Percentiles rank a stretch among this genome's conserved stretches.
These are phyloP conservation scores for Hemicordylus capensis DNA, from an alignment of 2,113 vertebrate species.

Conservation along the genomic window DNA sequence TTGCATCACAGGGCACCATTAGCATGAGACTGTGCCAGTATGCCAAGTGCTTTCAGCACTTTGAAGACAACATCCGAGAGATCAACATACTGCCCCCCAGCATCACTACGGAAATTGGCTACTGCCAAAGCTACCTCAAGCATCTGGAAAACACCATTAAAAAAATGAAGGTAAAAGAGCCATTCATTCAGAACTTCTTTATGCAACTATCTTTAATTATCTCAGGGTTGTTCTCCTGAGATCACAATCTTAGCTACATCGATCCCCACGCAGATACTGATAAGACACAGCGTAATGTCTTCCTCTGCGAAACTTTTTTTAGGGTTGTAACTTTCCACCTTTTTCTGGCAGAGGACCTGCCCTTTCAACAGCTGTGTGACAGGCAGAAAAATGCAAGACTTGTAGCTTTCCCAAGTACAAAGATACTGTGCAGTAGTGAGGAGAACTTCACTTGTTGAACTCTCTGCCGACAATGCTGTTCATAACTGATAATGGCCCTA, in stretches of 20 bases:
- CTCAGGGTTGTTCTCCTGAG: not conserved
- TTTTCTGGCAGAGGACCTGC: not conserved
- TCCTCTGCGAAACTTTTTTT: not conserved
- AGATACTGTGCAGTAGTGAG: not conserved
- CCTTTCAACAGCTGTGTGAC: too few species aligned
- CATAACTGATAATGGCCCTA: not conserved
- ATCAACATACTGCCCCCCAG: not conserved
- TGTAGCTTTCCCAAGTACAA: not conserved
- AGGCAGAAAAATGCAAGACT: not conserved
- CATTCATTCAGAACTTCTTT: not conserved
- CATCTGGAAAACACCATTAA: not conserved
- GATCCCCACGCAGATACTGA: not conserved
- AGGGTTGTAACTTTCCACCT: not conserved
- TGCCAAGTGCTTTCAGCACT: not conserved
- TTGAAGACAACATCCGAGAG: not conserved
- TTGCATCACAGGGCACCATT: not conserved
- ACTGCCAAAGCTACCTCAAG: not conserved
- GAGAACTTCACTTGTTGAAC: not conserved
- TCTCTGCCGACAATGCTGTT: not conserved
- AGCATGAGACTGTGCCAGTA: slow-evolving; percentile 7
- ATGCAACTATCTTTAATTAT: not conserved
- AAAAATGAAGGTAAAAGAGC: slow-evolving; percentile 34
- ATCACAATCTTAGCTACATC: not conserved
- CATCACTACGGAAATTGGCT: not conserved
- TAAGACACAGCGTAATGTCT: not conserved